These are phyloP conservation scores for Acronicta alni DNA, from an alignment of 2,888 invertebrate genomes.

Conservation along the genomic window DNA sequence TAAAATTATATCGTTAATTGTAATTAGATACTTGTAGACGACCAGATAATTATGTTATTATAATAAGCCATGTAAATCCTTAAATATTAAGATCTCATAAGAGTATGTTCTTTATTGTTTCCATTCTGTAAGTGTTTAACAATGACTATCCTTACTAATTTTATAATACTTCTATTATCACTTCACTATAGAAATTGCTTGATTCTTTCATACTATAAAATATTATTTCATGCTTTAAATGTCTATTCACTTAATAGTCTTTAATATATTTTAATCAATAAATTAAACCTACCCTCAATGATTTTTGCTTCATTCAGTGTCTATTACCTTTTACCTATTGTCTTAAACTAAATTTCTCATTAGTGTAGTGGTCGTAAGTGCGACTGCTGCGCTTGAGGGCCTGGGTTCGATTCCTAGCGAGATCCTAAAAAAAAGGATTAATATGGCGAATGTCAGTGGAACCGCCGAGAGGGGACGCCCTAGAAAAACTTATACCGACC, in stretches of 20 bases:
- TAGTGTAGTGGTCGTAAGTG: too few species aligned
- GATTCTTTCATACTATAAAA: constrained; percentile 7
- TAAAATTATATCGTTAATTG: constrained; percentile 38
- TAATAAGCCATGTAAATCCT: constrained; percentile 49
- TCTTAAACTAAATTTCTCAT: too few species aligned
- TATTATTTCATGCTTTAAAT: constrained; percentile 38
- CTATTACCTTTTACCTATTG: too few species aligned
- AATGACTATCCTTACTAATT: constrained; percentile 11
- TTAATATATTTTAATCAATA: constrained; percentile 36
- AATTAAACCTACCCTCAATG: constrained; percentile 23
- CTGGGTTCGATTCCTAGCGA: too few species aligned
- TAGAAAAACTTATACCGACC: too few species aligned
- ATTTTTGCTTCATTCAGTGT: neutral
- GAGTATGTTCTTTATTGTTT: constrained; percentile 26
- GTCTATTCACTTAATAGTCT: constrained; percentile 27
- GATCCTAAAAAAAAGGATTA: too few species aligned
- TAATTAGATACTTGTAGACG: constrained; percentile 41
- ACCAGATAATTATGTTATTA: constrained; percentile 39
- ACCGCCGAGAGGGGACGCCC: too few species aligned
- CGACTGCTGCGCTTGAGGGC: too few species aligned
- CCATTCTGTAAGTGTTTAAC: constrained; percentile 13
- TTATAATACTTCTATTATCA: constrained; percentile 5
- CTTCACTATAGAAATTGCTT: constrained; percentile 1
- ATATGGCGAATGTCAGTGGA: too few species aligned
- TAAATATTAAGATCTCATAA: constrained; percentile 51